These are phyloP conservation scores for Meles meles DNA, from an alignment of 2,113 vertebrate genomes.

Conservation along the genomic window DNA sequence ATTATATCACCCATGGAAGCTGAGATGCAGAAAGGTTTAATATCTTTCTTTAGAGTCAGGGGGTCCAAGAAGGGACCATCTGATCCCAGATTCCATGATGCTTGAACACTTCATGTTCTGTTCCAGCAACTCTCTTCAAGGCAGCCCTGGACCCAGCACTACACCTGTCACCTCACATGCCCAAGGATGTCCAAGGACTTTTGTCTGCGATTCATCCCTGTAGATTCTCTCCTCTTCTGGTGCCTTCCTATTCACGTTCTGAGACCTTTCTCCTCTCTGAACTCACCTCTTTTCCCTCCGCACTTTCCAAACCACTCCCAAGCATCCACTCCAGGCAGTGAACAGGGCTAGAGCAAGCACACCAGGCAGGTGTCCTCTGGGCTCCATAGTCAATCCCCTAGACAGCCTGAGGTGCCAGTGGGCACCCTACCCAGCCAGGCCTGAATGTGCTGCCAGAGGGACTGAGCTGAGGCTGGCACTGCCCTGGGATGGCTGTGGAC, in stretches of 20 bases:
- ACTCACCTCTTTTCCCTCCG: not conserved
- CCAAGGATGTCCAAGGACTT: not conserved
- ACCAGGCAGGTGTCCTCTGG: too few species aligned
- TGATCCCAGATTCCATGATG: not conserved
- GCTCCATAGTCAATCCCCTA: accelerated
- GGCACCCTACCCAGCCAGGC: too few species aligned
- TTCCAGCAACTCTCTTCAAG: not conserved
- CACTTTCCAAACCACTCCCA: too few species aligned
- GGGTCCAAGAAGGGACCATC: not conserved
- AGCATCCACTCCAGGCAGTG: not conserved
- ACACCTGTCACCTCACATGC: not conserved
- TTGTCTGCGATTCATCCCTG: too few species aligned
- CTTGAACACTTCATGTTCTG: not conserved
- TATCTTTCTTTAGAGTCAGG: not conserved
- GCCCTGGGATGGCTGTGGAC: not conserved
- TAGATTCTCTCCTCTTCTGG: not conserved
- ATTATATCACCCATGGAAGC: not conserved
- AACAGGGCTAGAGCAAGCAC: not conserved
- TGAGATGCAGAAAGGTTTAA: not conserved
- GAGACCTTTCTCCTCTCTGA: not conserved
- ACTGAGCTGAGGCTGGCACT: not conserved
- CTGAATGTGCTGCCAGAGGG: accelerated
- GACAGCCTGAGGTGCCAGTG: not conserved
- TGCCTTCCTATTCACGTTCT: not conserved
- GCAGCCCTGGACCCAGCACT: not conserved